Evolutionary conservation across 1,140 invertebrate genomes (phyloP).

Genomic region (Pissodes strobi): DNA sequence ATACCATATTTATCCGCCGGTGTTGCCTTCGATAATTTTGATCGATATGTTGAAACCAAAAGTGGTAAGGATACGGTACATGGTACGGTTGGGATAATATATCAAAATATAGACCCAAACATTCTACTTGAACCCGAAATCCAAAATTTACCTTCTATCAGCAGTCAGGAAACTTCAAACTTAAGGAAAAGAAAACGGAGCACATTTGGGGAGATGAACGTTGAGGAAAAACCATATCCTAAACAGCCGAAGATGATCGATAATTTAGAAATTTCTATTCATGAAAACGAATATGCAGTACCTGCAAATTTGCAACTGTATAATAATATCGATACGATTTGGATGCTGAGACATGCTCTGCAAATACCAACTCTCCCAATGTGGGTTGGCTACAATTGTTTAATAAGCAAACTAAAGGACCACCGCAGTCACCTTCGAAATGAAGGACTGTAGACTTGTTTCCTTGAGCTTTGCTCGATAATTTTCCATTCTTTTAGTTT

Average conservation of each 20-base stretch:
- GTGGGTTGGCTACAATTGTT: constrained; percentile 44
- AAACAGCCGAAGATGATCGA: constrained; percentile 17
- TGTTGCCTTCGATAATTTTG: constrained; percentile 57
- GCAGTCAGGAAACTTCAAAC: background rate
- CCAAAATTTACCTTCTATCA: background rate
- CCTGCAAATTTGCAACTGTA: constrained; percentile 3
- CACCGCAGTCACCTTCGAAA: too few relatives aligned
- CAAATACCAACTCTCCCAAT: constrained; percentile 38
- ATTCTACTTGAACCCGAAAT: background rate
- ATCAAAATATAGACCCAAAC: constrained; percentile 24
- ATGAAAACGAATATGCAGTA: background rate
- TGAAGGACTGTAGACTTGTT: too few relatives aligned
- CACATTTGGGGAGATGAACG: background rate
- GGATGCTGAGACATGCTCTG: constrained; percentile 37
- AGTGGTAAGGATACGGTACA: constrained; percentile 56
- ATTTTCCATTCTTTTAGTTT: too few relatives aligned
- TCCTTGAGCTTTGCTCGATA: too few relatives aligned
- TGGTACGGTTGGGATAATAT: constrained; percentile 58
- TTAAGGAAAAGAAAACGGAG: background rate
- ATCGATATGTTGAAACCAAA: constrained; percentile 56
- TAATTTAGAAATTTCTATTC: constrained; percentile 12
- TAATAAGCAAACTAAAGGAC: too few relatives aligned
- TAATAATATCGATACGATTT: constrained; percentile 26
- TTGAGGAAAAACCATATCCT: constrained; percentile 5
- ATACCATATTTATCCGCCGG: constrained; percentile 41